Evolutionary conservation across 2,113 vertebrate species (phyloP).

Genomic region (Grus americana): DNA sequence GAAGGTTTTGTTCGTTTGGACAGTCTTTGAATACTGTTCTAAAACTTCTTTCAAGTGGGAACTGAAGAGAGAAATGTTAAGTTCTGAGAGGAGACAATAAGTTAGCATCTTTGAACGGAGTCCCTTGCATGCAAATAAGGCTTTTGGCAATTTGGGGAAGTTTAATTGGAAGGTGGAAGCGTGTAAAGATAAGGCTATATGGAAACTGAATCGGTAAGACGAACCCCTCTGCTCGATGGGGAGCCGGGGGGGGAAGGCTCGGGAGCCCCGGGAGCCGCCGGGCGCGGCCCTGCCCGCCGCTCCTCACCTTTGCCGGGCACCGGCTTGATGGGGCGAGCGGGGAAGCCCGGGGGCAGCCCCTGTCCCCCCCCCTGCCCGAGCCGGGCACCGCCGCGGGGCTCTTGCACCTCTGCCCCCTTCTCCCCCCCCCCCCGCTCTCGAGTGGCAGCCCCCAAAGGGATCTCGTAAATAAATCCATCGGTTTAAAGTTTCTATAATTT

Average conservation of each 20-base stretch:
- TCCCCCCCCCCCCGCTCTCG: not conserved
- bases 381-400: not conserved
- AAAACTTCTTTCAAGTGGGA: constrained; percentile 65
- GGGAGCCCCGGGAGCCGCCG: not conserved
- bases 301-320: not conserved
- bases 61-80: constrained; percentile 69
- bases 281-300: no score
- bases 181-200: constrained; percentile 12
- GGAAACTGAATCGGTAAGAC: not conserved
- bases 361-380: no score
- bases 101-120: constrained; percentile 65
- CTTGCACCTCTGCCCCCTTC: not conserved
- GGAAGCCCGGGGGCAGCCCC: not conserved
- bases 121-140: constrained; percentile 66
- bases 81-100: constrained; percentile 65
- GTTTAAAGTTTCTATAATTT: constrained; percentile 27
- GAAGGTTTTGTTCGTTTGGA: constrained; percentile 68
- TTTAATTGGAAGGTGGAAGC: constrained; percentile 60
- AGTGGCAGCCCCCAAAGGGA: not conserved
- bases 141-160: constrained; percentile 39
- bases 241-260: not conserved
- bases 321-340: not conserved
- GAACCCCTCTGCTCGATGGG: not conserved
- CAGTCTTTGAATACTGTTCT: constrained; percentile 69
- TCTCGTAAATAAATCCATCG: not conserved